A percentile compares a stretch with the other conserved stretches of the same genome.
phyloP scores from a whole-genome alignment of 92 coral and sea anemone species.

The Plumapathes pennacea region DNA sequence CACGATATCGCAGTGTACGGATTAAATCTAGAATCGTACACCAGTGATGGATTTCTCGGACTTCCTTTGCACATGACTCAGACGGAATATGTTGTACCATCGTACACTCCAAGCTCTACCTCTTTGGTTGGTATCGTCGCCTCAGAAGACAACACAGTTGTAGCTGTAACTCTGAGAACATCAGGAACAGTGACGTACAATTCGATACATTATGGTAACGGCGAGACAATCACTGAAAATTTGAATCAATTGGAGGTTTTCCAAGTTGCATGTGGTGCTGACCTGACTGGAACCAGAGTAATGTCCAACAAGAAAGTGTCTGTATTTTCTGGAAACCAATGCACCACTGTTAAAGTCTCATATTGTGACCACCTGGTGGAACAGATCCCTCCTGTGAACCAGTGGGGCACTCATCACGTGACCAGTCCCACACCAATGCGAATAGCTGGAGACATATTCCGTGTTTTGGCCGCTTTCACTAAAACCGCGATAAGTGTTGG shows the following conservation, averaged over 20 bases:
- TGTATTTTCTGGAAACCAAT: constrained; percentile 72
- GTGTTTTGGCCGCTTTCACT: constrained; percentile 58
- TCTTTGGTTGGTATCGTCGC: constrained; percentile 50
- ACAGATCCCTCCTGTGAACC: constrained; percentile 58
- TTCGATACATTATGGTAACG: constrained; percentile 7
- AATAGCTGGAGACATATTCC: constrained; percentile 53
- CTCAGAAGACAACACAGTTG: constrained; percentile 21
- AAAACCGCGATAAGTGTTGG: constrained; percentile 45
- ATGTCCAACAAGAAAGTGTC: constrained; percentile 51
- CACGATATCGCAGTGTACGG: constrained; percentile 60
- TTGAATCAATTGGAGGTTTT: constrained; percentile 44
- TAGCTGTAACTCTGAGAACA: constrained; percentile 15
- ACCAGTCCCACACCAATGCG: constrained; percentile 61
- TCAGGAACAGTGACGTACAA: not conserved
- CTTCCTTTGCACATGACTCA: constrained; percentile 62
- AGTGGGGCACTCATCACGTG: constrained; percentile 63
- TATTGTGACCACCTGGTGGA: constrained; percentile 74
- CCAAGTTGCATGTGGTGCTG: constrained; percentile 49
- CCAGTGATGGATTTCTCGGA: constrained; percentile 71
- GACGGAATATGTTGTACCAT: constrained; percentile 52
- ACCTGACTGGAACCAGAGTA: constrained; percentile 63
- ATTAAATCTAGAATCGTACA: constrained; percentile 37
- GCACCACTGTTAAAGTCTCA: constrained; percentile 50
- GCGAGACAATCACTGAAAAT: constrained; percentile 42
- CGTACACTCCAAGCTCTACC: constrained; percentile 17